Evolutionary conservation across 2,888 invertebrate genomes (phyloP).

Genomic region (Lycocerus yunnanus): DNA sequence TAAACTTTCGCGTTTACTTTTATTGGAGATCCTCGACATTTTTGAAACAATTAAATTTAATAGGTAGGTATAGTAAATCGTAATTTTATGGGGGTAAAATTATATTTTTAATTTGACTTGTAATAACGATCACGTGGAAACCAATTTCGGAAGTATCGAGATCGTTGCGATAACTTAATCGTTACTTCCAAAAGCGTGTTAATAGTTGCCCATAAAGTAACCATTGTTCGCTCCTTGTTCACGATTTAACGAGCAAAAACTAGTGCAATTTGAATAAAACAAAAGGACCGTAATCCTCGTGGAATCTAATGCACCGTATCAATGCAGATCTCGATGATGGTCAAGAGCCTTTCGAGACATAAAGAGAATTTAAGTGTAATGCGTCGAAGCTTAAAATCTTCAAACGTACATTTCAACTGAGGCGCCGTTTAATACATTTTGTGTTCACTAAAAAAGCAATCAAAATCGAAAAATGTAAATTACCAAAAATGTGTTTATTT

Average conservation of each 20-base stretch:
- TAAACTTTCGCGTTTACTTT: not conserved
- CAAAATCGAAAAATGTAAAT: not conserved
- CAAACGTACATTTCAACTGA: slow-evolving; percentile 7
- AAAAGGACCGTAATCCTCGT: slow-evolving; percentile 5
- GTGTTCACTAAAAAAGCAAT: not conserved
- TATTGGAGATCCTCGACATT: not conserved
- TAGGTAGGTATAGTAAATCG: too few relatives aligned
- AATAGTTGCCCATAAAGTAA: not conserved
- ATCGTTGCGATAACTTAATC: not conserved
- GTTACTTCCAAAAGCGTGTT: not conserved
- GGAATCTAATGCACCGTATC: slow-evolving; percentile 19
- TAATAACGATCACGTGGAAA: not conserved
- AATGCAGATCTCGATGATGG: slow-evolving; percentile 14
- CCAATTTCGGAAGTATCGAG: not conserved
- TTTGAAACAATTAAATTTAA: not conserved
- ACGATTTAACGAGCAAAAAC: not conserved
- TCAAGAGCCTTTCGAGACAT: slow-evolving; percentile 17
- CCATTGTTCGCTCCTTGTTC: not conserved
- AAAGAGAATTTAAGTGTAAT: slow-evolving; percentile 10
- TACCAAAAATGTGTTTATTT: not conserved
- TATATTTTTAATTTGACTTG: not conserved
- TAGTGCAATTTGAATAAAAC: slow-evolving; percentile 7
- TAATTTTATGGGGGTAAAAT: not conserved
- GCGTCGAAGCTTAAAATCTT: slow-evolving; percentile 7
- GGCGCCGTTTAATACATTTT: not conserved